Evolutionary conservation across 2,888 invertebrate species (phyloP).

Genomic region (Stenotaenia linearis): DNA sequence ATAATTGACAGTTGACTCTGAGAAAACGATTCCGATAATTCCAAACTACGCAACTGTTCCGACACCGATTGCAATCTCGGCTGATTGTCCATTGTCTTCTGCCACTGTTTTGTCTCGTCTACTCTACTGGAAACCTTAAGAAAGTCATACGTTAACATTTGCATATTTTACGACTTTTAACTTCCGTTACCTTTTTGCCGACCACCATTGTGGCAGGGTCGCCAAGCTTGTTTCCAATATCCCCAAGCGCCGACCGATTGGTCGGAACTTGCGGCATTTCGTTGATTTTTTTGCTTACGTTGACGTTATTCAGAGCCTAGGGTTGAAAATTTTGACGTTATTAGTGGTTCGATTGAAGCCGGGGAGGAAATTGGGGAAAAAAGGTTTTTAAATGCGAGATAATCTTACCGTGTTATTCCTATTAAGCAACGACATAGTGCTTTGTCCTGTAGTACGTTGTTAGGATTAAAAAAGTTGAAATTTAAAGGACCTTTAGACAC

Average conservation of each 20-base stretch:
- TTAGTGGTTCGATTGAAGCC: no score
- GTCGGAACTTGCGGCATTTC: background rate
- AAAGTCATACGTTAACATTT: background rate
- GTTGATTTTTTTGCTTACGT: background rate
- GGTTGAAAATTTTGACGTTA: no score
- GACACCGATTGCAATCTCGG: no score
- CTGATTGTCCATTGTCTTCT: background rate
- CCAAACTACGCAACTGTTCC: background rate
- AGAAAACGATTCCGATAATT: background rate
- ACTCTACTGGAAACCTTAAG: background rate
- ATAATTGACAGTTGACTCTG: slow-evolving; percentile 39
- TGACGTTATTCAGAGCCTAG: background rate
- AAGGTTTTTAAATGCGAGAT: no score
- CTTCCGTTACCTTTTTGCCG: background rate
- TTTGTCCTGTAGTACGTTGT: background rate
- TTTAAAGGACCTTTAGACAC: background rate
- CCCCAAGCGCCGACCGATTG: slow-evolving; percentile 36
- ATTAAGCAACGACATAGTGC: background rate
- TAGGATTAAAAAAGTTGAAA: background rate
- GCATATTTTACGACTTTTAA: background rate
- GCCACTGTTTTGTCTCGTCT: background rate
- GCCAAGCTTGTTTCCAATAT: slow-evolving; percentile 38
- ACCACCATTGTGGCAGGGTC: background rate
- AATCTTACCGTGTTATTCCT: background rate
- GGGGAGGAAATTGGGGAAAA: no score